Evolutionary conservation across 2,113 vertebrate species (phyloP), one percentile per base, ranked within the genome.

Genomic region (Otus sunia): DNA sequence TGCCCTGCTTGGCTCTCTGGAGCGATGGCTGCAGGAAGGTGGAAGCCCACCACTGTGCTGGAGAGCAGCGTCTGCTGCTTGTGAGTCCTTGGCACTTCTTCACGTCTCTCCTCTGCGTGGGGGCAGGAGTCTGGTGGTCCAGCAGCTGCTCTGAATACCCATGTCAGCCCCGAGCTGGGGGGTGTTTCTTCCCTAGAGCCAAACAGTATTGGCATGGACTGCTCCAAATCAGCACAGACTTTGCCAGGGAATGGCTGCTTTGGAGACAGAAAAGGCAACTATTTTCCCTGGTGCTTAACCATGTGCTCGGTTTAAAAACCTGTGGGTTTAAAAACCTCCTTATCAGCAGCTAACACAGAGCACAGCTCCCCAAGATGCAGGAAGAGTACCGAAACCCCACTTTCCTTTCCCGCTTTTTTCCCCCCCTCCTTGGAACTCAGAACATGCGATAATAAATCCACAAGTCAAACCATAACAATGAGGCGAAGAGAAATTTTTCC

Each of bases 311-410:
- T 47, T 92, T 92, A 29, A 45, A 90, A 94, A 91, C 22, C 50
- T 63, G 47, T 34, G 86, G 23, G 47, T 94, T 91, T 77, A 37
- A 83, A 92, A 71, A 77, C 41, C 78, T 89, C 76, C 59, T 94
- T 96, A 97, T 81, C 96, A 96, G 91, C 56, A 85, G 64, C 80
- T 68, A 71, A 60, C 95, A 96, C 4, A 4, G 80, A 74, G 56
- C 60, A 52, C 0, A 0, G 62, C 45, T 85, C 64, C 64, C 39
- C 37, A 12, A 10, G 56, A 39, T 6, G 43, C 94, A 96, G 94
- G 95, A 96, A 96, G 60, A 11, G 0, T 12, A 62, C 0, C 1
- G 9, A 88, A 88, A 76, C 37, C 36, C 50, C 9, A 12, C 86
- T 93, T 71, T 90, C 56, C 75, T 93, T 80, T 80, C 91, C 66